Base-by-base conservation (phyloP, 2,113 vertebrate genomes). In the Zapus hudsonius region DNA sequence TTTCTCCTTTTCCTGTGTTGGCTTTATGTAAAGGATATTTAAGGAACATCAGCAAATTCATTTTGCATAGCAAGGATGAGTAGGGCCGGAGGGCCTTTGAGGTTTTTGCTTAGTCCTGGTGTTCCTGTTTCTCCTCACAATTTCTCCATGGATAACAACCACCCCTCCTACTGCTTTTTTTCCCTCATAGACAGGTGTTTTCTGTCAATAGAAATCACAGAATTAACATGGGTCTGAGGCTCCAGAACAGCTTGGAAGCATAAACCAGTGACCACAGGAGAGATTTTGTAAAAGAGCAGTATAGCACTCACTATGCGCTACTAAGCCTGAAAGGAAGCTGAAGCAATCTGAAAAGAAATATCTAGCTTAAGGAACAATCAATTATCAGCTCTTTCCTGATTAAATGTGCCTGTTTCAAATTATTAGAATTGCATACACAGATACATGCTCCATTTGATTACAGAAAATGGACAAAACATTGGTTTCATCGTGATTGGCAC, bases 391-490 rank as follows among this genome's bases (percentile, higher is more conserved):
- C 25, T 76, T 29, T 95, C 78, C 73, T 84, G 52, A 91, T 84
- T 91, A 95, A 93, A 92, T 63, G 67, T 78, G 63, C 78, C 92
- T 87, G 27, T 84, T 95, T 94, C 57, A 81, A 81, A 84, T 82
- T 79, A 82, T 8, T 91, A 19, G 42, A 87, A 15, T 1, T 80
- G 10, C 64, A 91, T 86, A 67, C 66, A 84, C 81, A 86, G 67
- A 90, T 55, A 73, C 2, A 23, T 40, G 52, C 78, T 85, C 72
- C 15, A 36, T 76, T 59, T 66, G 23, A 91, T 81, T 75, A 17
- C 52, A 69, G 0, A 84, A 70, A 75, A 85, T 57, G 87, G 7
- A 22, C 80, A 88, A 69, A 91, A 85, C 7, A 93, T 36, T 47
- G 10, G 84, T 89, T 57, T 91, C 73, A 40, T 93, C 89, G 70